Conservation (phyloP, 1,140 invertebrate species). For the roundworm (Caenorhabditis elegans) region WBcel235 BX284606.5:6740501-6741000, state of each 20-base stretch:
- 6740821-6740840: conserved; percentile 27
- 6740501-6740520: background rate
- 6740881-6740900: background rate
- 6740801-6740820: background rate
- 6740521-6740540: background rate
- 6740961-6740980: background rate
- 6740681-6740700: background rate
- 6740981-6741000: background rate
- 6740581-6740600: background rate
- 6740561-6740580: background rate
- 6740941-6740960: background rate
- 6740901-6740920: background rate
- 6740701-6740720: too few relatives aligned
- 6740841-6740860: background rate
- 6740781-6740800: background rate
- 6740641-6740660: background rate
- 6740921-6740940: background rate
- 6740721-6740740: conserved; percentile 20
- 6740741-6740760: background rate
- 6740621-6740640: background rate
- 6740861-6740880: background rate
- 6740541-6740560: conserved; percentile 8
- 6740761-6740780: background rate
- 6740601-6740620: background rate
- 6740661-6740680: background rate